phyloP scores from a whole-genome alignment of 64 coral and sea anemone genomes.

The Stichodactyla helianthus region DNA sequence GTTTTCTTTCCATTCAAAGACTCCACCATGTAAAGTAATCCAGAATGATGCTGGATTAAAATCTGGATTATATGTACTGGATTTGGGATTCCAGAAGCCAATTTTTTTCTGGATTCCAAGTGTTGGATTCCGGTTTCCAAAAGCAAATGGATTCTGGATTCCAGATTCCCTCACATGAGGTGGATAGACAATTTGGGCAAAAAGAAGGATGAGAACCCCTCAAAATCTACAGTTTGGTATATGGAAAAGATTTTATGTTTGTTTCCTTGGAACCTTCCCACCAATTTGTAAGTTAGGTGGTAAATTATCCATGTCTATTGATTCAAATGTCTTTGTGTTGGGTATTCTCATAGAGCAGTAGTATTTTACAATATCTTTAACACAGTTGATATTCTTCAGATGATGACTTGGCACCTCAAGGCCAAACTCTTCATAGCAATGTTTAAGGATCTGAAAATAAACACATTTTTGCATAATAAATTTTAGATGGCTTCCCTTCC shows the following conservation, averaged over 20 bases:
- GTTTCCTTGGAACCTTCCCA: slow-evolving; percentile 45
- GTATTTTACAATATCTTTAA: slow-evolving; percentile 54
- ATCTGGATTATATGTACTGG: no score
- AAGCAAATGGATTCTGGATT: no score
- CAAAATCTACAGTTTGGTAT: neutral
- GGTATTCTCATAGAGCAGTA: slow-evolving; percentile 40
- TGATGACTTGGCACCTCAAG: slow-evolving; percentile 55
- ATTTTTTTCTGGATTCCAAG: no score
- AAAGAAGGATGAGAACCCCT: neutral
- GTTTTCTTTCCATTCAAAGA: no score
- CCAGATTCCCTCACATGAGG: no score
- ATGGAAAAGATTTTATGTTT: neutral
- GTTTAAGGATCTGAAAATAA: slow-evolving; percentile 46
- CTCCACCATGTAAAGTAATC: no score
- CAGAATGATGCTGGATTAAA: no score
- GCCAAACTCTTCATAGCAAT: slow-evolving; percentile 64
- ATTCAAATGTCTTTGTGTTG: slow-evolving; percentile 75
- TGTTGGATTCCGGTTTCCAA: no score
- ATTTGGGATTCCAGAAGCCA: no score
- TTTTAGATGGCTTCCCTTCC: neutral
- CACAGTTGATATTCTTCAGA: slow-evolving; percentile 28
- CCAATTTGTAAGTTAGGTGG: slow-evolving; percentile 77
- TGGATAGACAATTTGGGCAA: no score
- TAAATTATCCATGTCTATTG: slow-evolving; percentile 61
- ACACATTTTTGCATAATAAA: neutral